A percentile compares a stretch with the other conserved stretches of the same genome.
Conservation (phyloP, 2,797 vertebrate species). For the Gephyroberyx darwinii region DNA sequence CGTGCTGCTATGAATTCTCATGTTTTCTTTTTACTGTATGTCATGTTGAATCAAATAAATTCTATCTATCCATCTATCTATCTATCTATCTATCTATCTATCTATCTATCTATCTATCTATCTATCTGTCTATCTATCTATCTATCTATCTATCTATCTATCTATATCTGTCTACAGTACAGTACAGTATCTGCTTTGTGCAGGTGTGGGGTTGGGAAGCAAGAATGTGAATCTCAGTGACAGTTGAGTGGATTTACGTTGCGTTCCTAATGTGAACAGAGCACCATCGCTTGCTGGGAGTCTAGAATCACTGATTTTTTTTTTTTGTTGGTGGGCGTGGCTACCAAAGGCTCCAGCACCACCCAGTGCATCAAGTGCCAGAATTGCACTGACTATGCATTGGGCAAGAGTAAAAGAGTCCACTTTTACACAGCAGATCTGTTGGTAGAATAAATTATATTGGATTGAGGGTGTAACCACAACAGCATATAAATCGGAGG, state of each 20-base stretch:
- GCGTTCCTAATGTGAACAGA: constrained; percentile 27
- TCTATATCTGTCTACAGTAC: too few species aligned
- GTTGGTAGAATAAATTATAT: constrained; percentile 59
- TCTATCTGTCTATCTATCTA: too few species aligned
- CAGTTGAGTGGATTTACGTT: constrained; percentile 31
- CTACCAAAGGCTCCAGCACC: constrained; percentile 5
- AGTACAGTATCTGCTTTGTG: too few species aligned
- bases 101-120: too few species aligned
- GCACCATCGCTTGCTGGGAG: background rate
- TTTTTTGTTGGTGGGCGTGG: constrained; percentile 28
- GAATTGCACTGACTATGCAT: constrained; percentile 28
- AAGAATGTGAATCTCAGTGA: constrained; percentile 33
- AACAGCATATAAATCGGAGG: constrained; percentile 23
- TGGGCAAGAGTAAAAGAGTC: constrained; percentile 43
- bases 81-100: too few species aligned
- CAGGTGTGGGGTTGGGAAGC: background rate
- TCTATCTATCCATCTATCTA: background rate
- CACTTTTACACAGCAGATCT: constrained; percentile 44
- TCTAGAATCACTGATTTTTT: constrained; percentile 8
- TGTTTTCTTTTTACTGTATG: background rate
- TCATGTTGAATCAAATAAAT: background rate
- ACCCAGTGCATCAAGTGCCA: constrained; percentile 39
- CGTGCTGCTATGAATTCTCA: too few species aligned
- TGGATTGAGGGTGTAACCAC: constrained; percentile 36
- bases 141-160: too few species aligned